Conservation (phyloP, 1,140 invertebrate species). For the Solenopsis fugax region DNA sequence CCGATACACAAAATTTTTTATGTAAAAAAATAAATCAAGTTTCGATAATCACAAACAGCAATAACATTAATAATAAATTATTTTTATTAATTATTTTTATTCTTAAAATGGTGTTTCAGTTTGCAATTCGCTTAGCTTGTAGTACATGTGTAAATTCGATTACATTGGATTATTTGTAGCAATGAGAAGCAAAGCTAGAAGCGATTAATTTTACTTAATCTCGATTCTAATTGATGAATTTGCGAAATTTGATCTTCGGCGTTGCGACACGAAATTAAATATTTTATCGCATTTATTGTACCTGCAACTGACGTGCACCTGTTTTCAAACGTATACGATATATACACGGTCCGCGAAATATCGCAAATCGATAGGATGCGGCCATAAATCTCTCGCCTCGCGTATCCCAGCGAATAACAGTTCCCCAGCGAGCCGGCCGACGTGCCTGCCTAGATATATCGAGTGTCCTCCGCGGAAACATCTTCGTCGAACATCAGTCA, state of each 20-base stretch:
- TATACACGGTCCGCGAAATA: constrained; percentile 47
- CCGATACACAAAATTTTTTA: background rate
- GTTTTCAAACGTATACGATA: constrained; percentile 39
- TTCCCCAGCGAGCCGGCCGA: constrained; percentile 41
- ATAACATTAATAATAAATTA: background rate
- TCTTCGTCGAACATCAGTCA: constrained; percentile 70
- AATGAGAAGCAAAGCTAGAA: background rate
- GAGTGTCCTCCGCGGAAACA: constrained; percentile 62
- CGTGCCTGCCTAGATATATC: constrained; percentile 54
- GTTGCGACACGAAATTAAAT: constrained; percentile 49
- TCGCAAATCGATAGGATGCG: constrained; percentile 55
- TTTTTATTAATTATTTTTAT: background rate
- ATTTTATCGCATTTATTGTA: constrained; percentile 55
- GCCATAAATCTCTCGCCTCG: constrained; percentile 64
- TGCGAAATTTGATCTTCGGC: background rate
- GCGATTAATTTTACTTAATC: constrained; percentile 25
- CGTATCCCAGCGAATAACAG: constrained; percentile 51
- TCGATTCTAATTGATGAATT: constrained; percentile 45
- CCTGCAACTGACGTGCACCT: constrained; percentile 41
- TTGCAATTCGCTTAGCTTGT: background rate
- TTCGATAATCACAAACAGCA: background rate
- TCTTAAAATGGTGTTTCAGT: background rate
- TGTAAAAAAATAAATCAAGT: background rate
- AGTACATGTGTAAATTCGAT: background rate
- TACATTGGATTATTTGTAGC: background rate